Evolutionary conservation across 1,140 invertebrate species (phyloP).

Genomic region (Babylonia areolata): DNA sequence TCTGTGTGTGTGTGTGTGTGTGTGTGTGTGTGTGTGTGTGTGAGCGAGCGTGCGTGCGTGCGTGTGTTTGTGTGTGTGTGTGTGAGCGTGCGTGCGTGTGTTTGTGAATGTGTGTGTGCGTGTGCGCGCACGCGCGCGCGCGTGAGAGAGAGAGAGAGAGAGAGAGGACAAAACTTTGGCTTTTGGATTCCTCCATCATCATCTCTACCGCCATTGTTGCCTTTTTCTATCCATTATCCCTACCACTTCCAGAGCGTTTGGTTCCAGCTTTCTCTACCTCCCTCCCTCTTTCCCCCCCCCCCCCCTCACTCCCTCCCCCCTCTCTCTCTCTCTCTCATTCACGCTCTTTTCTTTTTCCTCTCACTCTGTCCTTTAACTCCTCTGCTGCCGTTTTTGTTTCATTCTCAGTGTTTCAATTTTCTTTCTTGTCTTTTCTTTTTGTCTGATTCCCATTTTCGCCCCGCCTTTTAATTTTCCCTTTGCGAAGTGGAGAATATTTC

Average conservation of each 20-base stretch:
- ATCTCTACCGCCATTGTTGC: no score
- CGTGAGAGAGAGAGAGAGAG: no score
- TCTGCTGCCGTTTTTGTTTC: neutral
- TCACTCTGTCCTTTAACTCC: neutral
- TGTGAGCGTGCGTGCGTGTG: no score
- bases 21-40: no score
- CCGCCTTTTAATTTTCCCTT: neutral
- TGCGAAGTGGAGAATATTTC: neutral
- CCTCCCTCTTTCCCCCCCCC: neutral
- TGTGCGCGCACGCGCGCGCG: no score
- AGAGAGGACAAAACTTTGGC: no score
- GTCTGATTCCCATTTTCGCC: neutral
- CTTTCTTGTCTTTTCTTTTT: neutral
- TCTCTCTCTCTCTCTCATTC: neutral
- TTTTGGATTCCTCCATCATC: no score
- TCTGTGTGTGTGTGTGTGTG: no score
- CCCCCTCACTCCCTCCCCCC: neutral
- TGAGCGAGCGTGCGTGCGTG: no score
- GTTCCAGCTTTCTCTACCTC: neutral
- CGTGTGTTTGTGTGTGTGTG: no score
- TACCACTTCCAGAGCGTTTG: no score
- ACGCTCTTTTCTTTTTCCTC: neutral
- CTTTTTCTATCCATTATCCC: neutral
- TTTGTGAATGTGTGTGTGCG: no score
- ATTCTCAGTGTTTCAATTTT: neutral